Conservation (phyloP, 2,888 invertebrate species). For the Elgonia sp. region DNA sequence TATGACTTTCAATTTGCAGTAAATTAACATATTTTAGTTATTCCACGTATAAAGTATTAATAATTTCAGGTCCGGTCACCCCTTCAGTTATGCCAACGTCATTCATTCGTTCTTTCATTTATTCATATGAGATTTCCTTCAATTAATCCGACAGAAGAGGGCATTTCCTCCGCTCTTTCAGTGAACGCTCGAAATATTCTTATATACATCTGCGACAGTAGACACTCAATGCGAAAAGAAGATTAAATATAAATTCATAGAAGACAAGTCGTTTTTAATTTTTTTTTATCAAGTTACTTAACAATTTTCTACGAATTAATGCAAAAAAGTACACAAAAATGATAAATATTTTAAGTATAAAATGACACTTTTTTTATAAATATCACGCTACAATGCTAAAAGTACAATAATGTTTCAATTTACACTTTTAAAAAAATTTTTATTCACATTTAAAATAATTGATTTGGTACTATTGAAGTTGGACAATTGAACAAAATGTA, state of each 20-base stretch:
- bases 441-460: background rate
- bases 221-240: background rate
- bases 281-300: too few species aligned
- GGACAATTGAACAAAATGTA: background rate
- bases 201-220: conserved; percentile 21
- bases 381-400: too few species aligned
- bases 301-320: too few species aligned
- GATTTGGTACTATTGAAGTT: background rate
- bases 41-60: conserved; percentile 13
- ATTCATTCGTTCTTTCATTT: conserved; percentile 45
- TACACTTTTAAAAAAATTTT: background rate
- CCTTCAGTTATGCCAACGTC: conserved; percentile 7
- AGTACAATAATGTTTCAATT: too few species aligned
- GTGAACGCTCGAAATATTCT: conserved; percentile 14
- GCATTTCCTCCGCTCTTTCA: conserved; percentile 41
- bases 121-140: conserved; percentile 51
- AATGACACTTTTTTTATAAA: too few species aligned
- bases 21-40: background rate
- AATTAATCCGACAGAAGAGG: conserved; percentile 46
- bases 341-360: too few species aligned
- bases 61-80: conserved; percentile 14
- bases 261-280: too few species aligned
- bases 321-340: too few species aligned
- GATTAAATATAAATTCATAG: conserved; percentile 6
- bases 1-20: too few species aligned